Conservation (phyloP, 2,113 vertebrate species). For the Zosterops pallidus region DNA sequence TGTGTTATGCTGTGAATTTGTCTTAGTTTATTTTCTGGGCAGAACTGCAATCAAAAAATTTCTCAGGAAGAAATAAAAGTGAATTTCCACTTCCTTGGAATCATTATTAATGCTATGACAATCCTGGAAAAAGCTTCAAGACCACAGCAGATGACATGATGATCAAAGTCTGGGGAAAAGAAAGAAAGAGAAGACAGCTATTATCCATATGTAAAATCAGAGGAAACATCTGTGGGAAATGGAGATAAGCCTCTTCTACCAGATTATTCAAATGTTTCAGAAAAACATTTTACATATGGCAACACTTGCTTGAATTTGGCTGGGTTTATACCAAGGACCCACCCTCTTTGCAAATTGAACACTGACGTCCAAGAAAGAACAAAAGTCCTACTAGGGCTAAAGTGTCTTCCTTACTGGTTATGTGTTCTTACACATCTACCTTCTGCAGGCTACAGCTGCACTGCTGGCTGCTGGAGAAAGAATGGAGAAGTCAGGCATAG, state of each 20-base stretch:
- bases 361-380: neutral
- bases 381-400: neutral
- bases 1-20: neutral
- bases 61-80: neutral
- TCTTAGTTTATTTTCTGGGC: neutral
- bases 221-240: constrained; percentile 30
- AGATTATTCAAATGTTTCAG: constrained; percentile 12
- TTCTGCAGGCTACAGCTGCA: neutral
- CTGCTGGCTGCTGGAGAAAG: neutral
- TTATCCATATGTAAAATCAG: neutral
- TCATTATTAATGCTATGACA: neutral
- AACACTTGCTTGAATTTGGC: neutral
- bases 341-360: neutral
- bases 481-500: neutral
- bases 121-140: neutral
- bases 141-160: neutral
- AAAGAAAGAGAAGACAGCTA: neutral
- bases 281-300: neutral
- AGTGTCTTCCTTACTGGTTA: neutral
- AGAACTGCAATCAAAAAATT: neutral
- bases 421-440: neutral
- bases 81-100: neutral
- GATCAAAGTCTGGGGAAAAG: neutral
- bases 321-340: neutral
- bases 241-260: neutral